Conservation (phyloP, 2,113 vertebrate genomes). For the Trematocara unimaculatum region DNA sequence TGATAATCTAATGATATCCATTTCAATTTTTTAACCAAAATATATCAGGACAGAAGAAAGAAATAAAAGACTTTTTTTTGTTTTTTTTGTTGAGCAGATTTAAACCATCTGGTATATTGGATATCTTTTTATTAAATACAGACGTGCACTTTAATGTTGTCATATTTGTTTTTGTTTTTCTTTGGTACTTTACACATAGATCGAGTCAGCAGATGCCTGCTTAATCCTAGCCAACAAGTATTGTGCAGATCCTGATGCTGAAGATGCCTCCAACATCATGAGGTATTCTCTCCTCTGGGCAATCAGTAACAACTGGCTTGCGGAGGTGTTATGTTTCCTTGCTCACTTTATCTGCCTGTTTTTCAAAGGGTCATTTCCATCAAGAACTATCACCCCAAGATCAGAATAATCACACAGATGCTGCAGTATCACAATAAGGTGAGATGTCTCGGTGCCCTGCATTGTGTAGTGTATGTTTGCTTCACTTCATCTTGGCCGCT, state of each 20-base stretch:
- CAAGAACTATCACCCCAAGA: slow-evolving; percentile 99
- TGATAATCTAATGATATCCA: not conserved
- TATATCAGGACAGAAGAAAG: not conserved
- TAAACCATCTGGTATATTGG: not conserved
- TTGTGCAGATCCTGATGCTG: slow-evolving; percentile 96
- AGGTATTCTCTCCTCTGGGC: slow-evolving; percentile 72
- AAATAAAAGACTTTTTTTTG: not conserved
- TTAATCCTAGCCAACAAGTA: slow-evolving; percentile 99
- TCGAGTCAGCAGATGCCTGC: slow-evolving; percentile 97
- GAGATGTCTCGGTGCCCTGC: not conserved
- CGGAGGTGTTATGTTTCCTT: not conserved
- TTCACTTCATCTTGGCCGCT: not conserved
- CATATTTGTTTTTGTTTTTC: not conserved
- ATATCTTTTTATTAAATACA: not conserved
- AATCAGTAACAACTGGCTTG: not conserved
- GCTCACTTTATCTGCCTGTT: not conserved
- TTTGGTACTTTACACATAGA: slow-evolving; percentile 66
- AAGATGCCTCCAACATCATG: slow-evolving; percentile 99
- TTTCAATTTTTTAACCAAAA: not conserved
- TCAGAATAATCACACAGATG: slow-evolving; percentile 99
- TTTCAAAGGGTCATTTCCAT: slow-evolving; percentile 92
- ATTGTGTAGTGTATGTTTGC: not conserved
- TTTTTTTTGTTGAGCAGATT: not conserved
- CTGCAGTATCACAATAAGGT: slow-evolving; percentile 99
- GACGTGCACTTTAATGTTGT: not conserved